A percentile compares a stretch with the other conserved stretches of the same genome.
phyloP scores from a whole-genome alignment of 2,888 invertebrate species.

The Agelastica alni region DNA sequence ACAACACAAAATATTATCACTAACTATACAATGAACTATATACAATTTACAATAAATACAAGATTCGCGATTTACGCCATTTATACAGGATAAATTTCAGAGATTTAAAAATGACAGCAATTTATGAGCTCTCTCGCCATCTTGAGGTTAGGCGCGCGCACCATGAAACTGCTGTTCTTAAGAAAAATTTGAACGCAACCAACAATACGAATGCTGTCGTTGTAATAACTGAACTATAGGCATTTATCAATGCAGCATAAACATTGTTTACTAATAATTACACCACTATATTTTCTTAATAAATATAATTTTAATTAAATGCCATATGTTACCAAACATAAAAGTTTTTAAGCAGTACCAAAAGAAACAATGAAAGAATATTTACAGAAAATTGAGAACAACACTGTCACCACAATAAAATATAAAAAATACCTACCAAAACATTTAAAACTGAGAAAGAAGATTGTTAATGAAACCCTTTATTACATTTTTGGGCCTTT shows the following conservation, averaged over 20 bases:
- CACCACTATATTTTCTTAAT: no score
- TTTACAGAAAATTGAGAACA: no score
- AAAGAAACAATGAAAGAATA: no score
- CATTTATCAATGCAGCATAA: background rate
- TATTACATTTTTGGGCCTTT: no score
- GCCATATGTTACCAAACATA: no score
- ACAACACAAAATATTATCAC: constrained; percentile 68
- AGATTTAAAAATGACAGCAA: constrained; percentile 59
- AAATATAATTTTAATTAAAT: no score
- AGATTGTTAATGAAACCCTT: no score
- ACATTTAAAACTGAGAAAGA: no score
- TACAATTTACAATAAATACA: constrained; percentile 73
- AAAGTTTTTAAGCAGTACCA: no score
- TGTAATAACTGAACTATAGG: background rate
- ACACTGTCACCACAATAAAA: no score
- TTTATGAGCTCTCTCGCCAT: constrained; percentile 56
- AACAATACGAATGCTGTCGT: constrained; percentile 15
- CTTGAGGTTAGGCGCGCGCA: constrained; percentile 50
- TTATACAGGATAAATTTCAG: constrained; percentile 68
- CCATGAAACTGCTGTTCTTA: constrained; percentile 29
- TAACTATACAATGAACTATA: constrained; percentile 75
- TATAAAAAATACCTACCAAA: no score
- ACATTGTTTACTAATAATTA: no score
- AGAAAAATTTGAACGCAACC: constrained; percentile 24
- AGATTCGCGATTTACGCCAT: constrained; percentile 69